Evolutionary conservation across 2,797 vertebrate genomes (phyloP), one percentile per base, ranked within the genome.

Genomic region (Enteromius paludinosus): DNA sequence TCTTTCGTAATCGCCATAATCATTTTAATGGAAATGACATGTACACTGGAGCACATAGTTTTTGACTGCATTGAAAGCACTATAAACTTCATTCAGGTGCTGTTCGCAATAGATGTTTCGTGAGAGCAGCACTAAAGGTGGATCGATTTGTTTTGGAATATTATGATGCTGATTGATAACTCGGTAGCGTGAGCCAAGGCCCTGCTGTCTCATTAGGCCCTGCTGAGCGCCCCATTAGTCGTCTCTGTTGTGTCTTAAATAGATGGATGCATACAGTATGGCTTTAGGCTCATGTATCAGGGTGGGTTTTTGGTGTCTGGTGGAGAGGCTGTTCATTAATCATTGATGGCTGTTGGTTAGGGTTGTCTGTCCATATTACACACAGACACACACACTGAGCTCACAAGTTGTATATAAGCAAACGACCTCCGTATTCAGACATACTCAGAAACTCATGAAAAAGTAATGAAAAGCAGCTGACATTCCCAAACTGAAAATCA

Each of bases 331-430:
- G 61, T 84, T 82, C 72, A 84, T 89, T 78, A 87, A 89, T 87
- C 56, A 82, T 87, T 89, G 10, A 89, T 89, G 85, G 76, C 30
- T 59, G 49, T 71, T 79, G 41, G 81, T 86, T 75, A 85, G 79
- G 79, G 69, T 82, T 83, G 82, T 84, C 82, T 86, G 78, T 84
- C 76, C 28, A 10, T 79, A 73, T 64, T 73, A 56, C 81, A 30
- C 76, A 71, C 61, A 83, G 14, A 76, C 72, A 80, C 54, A 38
- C 71, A 64, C 47, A 49, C 74, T 69, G 59, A 80, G 25, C 59
- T 62, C 45, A 76, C 38, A 68, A 81, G 64, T 65, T 81, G 72
- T 78, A 83, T 61, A 65, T 47, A 43, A 78, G 79, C 64, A 64
- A 71, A 68, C 18, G 79, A 76, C 45, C 75, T 52, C 47, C 17